phyloP scores from a whole-genome alignment of 2,888 invertebrate genomes.

The Odontothrips loti region DNA sequence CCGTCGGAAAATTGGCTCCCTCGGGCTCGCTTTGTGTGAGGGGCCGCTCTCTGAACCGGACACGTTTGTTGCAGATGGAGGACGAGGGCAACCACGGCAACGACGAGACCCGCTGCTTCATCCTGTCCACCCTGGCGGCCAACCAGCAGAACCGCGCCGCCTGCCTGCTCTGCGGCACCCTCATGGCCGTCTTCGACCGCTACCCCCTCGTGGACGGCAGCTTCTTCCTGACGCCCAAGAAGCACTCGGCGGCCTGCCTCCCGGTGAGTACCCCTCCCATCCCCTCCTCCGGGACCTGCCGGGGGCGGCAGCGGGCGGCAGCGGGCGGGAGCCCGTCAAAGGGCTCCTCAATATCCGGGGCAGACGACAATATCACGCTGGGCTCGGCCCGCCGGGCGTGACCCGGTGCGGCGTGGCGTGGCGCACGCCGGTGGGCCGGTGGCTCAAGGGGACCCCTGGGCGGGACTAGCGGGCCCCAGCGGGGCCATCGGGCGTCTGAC shows the following conservation, averaged over 20 bases:
- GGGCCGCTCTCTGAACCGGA: neutral
- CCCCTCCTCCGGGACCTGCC: neutral
- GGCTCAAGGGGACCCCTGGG: no score
- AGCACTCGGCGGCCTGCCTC: constrained; percentile 80
- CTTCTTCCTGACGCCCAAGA: constrained; percentile 93
- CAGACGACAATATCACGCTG: neutral
- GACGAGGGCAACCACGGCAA: constrained; percentile 98
- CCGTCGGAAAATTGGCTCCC: constrained; percentile 8
- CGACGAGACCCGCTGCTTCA: constrained; percentile 94
- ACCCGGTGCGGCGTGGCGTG: neutral
- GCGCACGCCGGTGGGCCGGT: neutral
- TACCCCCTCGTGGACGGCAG: constrained; percentile 97
- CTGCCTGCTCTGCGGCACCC: constrained; percentile 83
- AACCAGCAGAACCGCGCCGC: constrained; percentile 80
- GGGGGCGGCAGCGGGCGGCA: neutral
- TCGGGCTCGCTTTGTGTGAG: neutral
- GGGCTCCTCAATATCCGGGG: neutral
- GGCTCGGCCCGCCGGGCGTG: neutral
- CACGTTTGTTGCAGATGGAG: constrained; percentile 74
- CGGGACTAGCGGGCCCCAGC: no score
- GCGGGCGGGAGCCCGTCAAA: neutral
- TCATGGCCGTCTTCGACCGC: constrained; percentile 90
- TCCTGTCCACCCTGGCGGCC: constrained; percentile 88
- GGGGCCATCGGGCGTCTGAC: no score
- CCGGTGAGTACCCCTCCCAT: constrained; percentile 59